A percentile compares a stretch with the other conserved stretches of the same genome.
These are phyloP conservation scores for Crocidura indochinensis DNA, from an alignment of 2,797 vertebrate genomes.

Conservation along the genomic window DNA sequence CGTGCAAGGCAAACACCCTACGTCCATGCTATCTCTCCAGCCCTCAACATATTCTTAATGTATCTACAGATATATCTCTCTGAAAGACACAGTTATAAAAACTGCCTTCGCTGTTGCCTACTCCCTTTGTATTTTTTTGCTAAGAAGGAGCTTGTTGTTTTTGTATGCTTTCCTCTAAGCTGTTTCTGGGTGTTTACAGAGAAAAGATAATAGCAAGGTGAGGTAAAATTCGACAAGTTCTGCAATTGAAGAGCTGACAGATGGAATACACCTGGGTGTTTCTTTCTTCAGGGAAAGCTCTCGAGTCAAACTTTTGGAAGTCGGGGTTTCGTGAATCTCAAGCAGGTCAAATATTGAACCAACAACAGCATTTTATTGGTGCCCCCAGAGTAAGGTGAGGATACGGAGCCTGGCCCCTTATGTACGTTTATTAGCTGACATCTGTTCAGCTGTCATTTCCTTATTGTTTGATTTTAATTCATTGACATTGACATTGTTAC, in stretches of 20 bases:
- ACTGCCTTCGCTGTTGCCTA: neutral
- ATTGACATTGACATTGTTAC: slow-evolving; percentile 38
- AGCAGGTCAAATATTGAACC: slow-evolving; percentile 39
- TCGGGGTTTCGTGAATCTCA: slow-evolving; percentile 22
- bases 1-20: too few species aligned
- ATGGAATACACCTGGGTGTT: slow-evolving; percentile 30
- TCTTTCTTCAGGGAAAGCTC: slow-evolving; percentile 36
- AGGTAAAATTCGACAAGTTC: slow-evolving; percentile 45
- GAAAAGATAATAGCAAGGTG: neutral
- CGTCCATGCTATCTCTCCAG: too few species aligned
- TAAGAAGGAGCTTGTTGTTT: slow-evolving; percentile 60
- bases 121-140: slow-evolving; percentile 8
- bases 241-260: slow-evolving; percentile 40
- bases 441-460: slow-evolving; percentile 62
- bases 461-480: slow-evolving; percentile 73
- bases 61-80: slow-evolving; percentile 5
- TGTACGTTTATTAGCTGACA: slow-evolving; percentile 2
- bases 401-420: slow-evolving; percentile 15
- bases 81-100: slow-evolving; percentile 60
- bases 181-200: slow-evolving; percentile 25
- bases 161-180: neutral
- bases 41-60: neutral
- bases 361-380: neutral
- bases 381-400: slow-evolving; percentile 21
- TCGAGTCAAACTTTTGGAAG: slow-evolving; percentile 20